A percentile compares a stretch with the other conserved stretches of the same genome.
phyloP scores from a whole-genome alignment of 2,888 invertebrate species.

The Yponomeuta sedellus region DNA sequence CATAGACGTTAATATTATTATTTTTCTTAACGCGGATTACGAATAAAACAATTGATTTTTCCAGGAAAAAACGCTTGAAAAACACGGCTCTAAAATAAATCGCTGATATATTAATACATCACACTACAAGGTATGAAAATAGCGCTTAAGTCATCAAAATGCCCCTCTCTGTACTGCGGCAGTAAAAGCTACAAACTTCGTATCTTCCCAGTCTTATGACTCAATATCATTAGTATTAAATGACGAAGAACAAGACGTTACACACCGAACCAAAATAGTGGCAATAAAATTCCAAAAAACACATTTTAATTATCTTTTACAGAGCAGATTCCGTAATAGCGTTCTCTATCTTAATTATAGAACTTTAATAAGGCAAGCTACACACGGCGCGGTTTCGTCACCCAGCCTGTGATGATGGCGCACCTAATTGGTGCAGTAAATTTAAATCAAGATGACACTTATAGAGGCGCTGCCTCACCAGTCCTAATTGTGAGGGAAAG shows the following conservation, averaged over 20 bases:
- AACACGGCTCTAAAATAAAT: too few species aligned
- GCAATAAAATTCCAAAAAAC: neutral
- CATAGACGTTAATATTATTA: too few species aligned
- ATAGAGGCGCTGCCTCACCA: conserved; percentile 50
- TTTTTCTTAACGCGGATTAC: too few species aligned
- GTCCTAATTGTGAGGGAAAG: conserved; percentile 70
- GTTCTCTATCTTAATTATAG: conserved; percentile 66
- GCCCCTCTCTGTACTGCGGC: too few species aligned
- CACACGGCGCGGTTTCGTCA: conserved; percentile 65
- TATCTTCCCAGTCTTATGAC: neutral
- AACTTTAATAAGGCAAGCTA: conserved; percentile 70
- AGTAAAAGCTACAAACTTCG: neutral
- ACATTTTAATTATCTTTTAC: neutral
- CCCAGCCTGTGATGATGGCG: conserved; percentile 60
- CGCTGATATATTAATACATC: too few species aligned
- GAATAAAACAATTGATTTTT: too few species aligned
- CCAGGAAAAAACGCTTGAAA: too few species aligned
- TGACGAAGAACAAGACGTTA: neutral
- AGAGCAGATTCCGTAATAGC: neutral
- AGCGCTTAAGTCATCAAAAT: too few species aligned
- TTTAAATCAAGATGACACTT: conserved; percentile 74
- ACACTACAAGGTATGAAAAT: too few species aligned
- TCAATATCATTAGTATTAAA: neutral
- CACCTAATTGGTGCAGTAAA: conserved; percentile 73
- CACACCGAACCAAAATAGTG: neutral